phyloP scores from a whole-genome alignment of 2,888 invertebrate species.

The Zonitis immaculata region DNA sequence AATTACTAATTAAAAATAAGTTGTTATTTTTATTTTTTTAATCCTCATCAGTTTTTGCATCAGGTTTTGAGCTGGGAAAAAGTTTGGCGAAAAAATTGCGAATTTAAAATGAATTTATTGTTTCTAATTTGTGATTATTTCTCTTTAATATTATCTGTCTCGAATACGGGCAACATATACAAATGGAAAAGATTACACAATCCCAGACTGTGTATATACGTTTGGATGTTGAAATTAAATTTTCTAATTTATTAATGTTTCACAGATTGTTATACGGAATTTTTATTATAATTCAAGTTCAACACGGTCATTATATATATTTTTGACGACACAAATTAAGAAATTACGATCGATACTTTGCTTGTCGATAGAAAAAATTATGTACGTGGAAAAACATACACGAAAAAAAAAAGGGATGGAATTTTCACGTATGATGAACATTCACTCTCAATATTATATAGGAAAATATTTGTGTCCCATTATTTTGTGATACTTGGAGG shows the following conservation, averaged over 20 bases:
- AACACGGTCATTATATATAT: no score
- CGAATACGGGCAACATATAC: neutral
- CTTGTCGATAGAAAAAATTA: neutral
- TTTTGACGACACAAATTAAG: no score
- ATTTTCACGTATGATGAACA: neutral
- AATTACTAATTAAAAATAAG: no score
- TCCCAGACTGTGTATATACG: neutral
- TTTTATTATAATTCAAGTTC: no score
- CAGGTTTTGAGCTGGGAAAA: no score
- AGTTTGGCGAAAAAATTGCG: no score
- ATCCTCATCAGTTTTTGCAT: no score
- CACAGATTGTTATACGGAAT: neutral
- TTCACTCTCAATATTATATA: neutral
- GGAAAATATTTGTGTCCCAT: conserved; percentile 12
- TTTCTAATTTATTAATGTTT: conserved; percentile 7
- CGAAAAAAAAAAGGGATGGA: neutral
- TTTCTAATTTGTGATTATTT: no score
- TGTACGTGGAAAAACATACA: neutral
- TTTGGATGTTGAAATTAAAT: conserved; percentile 9
- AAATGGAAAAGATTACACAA: conserved; percentile 1
- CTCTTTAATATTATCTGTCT: neutral
- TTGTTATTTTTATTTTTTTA: no score
- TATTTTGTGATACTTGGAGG: conserved; percentile 30
- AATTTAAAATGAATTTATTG: no score
- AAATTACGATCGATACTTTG: no score